Percentiles rank a stretch among this genome's conserved stretches.
These are phyloP conservation scores for Agonopterix subpropinquella DNA, from an alignment of 2,888 invertebrate genomes.

Conservation along the genomic window DNA sequence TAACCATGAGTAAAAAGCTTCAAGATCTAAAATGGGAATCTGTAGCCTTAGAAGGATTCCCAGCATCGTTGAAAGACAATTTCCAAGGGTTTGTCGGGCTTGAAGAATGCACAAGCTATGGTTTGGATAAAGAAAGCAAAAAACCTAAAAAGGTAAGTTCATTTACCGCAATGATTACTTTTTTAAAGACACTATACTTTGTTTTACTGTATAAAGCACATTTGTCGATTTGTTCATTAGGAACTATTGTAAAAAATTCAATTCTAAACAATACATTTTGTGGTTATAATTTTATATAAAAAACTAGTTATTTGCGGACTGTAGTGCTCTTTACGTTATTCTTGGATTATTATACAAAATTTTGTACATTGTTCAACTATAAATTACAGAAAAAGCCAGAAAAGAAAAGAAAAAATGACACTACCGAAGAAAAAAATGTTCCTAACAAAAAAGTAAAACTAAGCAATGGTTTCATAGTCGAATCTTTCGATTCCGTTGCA, in stretches of 20 bases:
- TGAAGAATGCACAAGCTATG: slow-evolving; percentile 85
- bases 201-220: too few species aligned
- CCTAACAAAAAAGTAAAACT: slow-evolving; percentile 41
- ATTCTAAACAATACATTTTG: too few species aligned
- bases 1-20: slow-evolving; percentile 54
- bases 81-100: slow-evolving; percentile 84
- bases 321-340: too few species aligned
- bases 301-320: too few species aligned
- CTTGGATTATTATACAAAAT: too few species aligned
- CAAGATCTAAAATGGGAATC: slow-evolving; percentile 77
- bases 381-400: slow-evolving; percentile 19
- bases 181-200: neutral
- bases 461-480: slow-evolving; percentile 56
- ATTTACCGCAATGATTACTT: neutral
- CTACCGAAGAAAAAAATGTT: slow-evolving; percentile 25
- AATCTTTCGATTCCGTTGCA: slow-evolving; percentile 31
- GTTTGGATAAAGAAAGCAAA: slow-evolving; percentile 61
- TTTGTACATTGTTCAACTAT: too few species aligned
- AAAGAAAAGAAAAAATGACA: slow-evolving; percentile 28
- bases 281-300: too few species aligned
- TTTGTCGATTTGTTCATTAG: too few species aligned
- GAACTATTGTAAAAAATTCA: too few species aligned
- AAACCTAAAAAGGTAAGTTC: slow-evolving; percentile 44
- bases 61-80: slow-evolving; percentile 44
- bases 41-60: slow-evolving; percentile 77